These are phyloP conservation scores for Anguilla japonica DNA, from an alignment of 2,113 vertebrate species.

Conservation along the genomic window DNA sequence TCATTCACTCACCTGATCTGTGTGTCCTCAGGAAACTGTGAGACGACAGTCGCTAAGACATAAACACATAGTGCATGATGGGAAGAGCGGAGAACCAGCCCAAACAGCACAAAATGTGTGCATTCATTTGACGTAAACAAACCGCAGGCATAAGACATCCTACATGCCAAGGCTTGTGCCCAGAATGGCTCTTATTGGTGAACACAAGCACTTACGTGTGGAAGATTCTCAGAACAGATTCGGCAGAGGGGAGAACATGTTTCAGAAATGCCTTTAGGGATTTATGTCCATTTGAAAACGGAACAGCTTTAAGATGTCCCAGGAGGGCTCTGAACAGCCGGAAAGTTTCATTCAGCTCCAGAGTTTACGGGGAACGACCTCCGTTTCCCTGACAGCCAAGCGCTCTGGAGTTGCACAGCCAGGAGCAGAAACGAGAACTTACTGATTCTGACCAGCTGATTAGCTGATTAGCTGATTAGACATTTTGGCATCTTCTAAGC, in stretches of 20 bases:
- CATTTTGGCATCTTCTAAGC: background rate
- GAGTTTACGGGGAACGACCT: background rate
- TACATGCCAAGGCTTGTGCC: background rate
- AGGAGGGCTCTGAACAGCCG: background rate
- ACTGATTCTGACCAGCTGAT: background rate
- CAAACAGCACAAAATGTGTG: background rate
- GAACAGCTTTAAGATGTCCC: background rate
- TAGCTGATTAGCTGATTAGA: too few relatives aligned
- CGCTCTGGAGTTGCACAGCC: background rate
- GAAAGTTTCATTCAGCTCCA: background rate
- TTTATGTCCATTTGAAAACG: background rate
- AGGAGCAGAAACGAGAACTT: background rate
- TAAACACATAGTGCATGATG: background rate
- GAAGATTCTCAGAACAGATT: background rate
- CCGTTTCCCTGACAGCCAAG: background rate
- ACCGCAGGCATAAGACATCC: background rate
- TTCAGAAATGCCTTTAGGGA: background rate
- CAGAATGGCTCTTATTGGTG: background rate
- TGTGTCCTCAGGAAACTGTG: background rate
- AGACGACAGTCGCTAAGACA: background rate
- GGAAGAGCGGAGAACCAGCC: background rate
- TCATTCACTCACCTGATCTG: background rate
- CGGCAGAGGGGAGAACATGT: background rate
- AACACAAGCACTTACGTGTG: background rate
- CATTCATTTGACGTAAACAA: slow-evolving; percentile 19